Conservation (phyloP, 2,797 vertebrate genomes). For the Rhinella marina region DNA sequence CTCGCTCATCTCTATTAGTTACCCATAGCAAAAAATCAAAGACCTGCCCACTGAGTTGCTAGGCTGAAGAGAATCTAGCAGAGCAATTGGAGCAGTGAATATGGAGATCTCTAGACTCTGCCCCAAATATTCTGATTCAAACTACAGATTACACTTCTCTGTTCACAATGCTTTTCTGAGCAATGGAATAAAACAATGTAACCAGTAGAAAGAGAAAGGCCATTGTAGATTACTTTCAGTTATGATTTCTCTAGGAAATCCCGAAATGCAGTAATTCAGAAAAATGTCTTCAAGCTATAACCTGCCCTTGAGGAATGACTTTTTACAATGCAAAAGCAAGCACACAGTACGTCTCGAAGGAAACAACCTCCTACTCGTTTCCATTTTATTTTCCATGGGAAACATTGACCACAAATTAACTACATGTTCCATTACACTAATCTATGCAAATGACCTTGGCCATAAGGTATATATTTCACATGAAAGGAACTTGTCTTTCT, state of each 20-base stretch:
- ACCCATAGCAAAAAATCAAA: too few species aligned
- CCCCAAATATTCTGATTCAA: too few species aligned
- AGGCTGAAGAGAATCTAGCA: too few species aligned
- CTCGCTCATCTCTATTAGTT: too few species aligned
- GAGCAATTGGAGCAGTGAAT: too few species aligned
- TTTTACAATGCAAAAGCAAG: slow-evolving; percentile 1
- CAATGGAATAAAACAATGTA: not conserved
- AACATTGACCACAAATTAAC: slow-evolving; percentile 44
- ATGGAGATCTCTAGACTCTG: too few species aligned
- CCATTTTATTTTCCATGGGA: slow-evolving; percentile 1
- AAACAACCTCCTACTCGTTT: not conserved
- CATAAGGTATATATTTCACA: slow-evolving; percentile 37
- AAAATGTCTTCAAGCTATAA: not conserved
- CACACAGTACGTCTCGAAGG: not conserved
- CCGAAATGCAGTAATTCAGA: not conserved
- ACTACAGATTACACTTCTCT: too few species aligned
- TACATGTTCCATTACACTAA: slow-evolving; percentile 33
- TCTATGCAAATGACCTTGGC: slow-evolving; percentile 48
- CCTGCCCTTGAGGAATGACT: not conserved
- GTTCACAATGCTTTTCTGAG: not conserved
- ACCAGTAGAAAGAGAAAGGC: not conserved
- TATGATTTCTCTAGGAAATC: not conserved
- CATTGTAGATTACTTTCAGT: not conserved
- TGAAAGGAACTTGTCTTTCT: slow-evolving; percentile 39
- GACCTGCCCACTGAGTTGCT: too few species aligned